phyloP scores from a whole-genome alignment of 2,888 invertebrate species.

The Ferdinandea cuprea region DNA sequence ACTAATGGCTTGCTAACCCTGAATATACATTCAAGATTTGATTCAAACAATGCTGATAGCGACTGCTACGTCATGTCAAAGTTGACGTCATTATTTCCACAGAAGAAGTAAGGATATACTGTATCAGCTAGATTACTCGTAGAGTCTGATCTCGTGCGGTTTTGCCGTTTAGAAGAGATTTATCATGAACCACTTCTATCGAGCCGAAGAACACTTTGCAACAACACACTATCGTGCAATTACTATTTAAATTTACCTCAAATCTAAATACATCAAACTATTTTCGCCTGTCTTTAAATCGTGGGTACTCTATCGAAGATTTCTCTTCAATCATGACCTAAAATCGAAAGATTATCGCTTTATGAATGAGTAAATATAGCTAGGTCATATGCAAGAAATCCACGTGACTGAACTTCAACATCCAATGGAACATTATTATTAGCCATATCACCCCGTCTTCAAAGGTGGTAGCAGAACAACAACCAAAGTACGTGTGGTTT shows the following conservation, averaged over 20 bases:
- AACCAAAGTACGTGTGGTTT: conserved; percentile 54
- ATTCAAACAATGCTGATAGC: conserved; percentile 4
- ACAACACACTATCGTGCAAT: conserved; percentile 11
- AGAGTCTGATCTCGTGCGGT: conserved; percentile 6
- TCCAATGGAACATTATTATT: conserved; percentile 17
- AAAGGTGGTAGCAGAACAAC: conserved; percentile 36
- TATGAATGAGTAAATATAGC: conserved; percentile 31
- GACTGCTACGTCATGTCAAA: conserved; percentile 36
- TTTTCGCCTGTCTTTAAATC: not conserved
- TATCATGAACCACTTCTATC: not conserved
- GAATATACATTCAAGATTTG: conserved; percentile 4
- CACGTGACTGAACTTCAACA: conserved; percentile 4
- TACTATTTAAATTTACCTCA: not conserved
- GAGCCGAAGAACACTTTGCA: conserved; percentile 19
- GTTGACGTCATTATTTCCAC: conserved; percentile 20
- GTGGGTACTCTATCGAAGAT: conserved; percentile 9
- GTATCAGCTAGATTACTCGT: conserved; percentile 6
- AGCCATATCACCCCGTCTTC: conserved; percentile 6
- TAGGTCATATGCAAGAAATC: conserved; percentile 54
- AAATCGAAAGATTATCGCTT: conserved; percentile 7
- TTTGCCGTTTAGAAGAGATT: conserved; percentile 16
- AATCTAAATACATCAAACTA: conserved; percentile 19
- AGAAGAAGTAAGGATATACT: not conserved
- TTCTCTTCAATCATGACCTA: not conserved
- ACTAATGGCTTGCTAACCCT: conserved; percentile 20